Evolutionary conservation across 2,797 vertebrate genomes (phyloP).

Genomic region (Acanthurus lineatus): DNA sequence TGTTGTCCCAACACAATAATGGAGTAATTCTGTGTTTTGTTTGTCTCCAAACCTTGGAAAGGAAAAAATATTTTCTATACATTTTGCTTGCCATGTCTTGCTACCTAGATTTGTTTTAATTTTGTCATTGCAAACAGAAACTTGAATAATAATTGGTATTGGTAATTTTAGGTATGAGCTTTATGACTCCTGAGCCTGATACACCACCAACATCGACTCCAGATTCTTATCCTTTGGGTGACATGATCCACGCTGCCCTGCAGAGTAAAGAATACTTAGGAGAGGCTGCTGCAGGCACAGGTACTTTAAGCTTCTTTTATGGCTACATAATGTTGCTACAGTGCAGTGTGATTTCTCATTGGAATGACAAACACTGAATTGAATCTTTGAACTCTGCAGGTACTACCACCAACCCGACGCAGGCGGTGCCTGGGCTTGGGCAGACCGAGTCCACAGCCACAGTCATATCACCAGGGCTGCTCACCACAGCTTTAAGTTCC

Average conservation of each 20-base stretch:
- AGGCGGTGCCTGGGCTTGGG: constrained; percentile 82
- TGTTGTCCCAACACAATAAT: constrained; percentile 14
- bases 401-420: constrained; percentile 87
- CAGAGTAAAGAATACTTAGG: constrained; percentile 88
- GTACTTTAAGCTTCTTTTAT: constrained; percentile 62
- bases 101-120: not conserved
- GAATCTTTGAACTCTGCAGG: constrained; percentile 74
- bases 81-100: not conserved
- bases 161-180: constrained; percentile 78
- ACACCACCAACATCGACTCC: constrained; percentile 77
- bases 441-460: constrained; percentile 76
- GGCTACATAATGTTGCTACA: not conserved
- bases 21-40: not conserved
- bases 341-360: not conserved
- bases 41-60: not conserved
- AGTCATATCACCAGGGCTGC: constrained; percentile 84
- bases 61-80: not conserved
- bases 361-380: constrained; percentile 13
- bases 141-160: constrained; percentile 11
- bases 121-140: constrained; percentile 8
- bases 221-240: constrained; percentile 78
- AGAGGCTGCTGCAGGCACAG: constrained; percentile 75
- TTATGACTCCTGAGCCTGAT: constrained; percentile 79
- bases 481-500: constrained; percentile 84
- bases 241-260: constrained; percentile 86